These are phyloP conservation scores for Esox masquinongy DNA, from an alignment of 2,797 vertebrate genomes.

Conservation along the genomic window DNA sequence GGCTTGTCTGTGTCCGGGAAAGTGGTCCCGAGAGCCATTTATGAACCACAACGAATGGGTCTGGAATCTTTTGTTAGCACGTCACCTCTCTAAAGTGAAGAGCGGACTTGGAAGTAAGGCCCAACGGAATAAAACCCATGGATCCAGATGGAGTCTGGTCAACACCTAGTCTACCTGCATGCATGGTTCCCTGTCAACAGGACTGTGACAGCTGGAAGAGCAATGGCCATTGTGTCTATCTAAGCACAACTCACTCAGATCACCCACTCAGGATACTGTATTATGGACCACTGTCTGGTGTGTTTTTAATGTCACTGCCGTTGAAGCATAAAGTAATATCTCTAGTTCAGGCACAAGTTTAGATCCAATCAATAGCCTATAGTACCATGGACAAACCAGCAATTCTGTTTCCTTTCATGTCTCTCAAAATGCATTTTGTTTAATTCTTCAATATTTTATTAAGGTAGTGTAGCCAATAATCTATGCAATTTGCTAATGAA, in stretches of 20 bases:
- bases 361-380: neutral
- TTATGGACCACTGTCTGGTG: neutral
- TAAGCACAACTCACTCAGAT: constrained; percentile 2
- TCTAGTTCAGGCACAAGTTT: neutral
- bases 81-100: neutral
- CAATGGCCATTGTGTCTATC: neutral
- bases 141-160: neutral
- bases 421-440: neutral
- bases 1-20: neutral
- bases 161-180: neutral
- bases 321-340: neutral
- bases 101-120: neutral
- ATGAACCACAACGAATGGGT: neutral
- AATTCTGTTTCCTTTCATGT: neutral
- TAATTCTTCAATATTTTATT: neutral
- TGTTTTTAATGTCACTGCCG: neutral
- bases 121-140: neutral
- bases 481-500: constrained; percentile 15
- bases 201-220: neutral
- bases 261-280: neutral
- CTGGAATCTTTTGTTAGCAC: neutral
- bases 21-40: neutral
- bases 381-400: neutral
- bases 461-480: neutral
- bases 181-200: neutral